Base-by-base conservation (phyloP, 2,888 invertebrate species). In the Limulus polyphemus region DNA sequence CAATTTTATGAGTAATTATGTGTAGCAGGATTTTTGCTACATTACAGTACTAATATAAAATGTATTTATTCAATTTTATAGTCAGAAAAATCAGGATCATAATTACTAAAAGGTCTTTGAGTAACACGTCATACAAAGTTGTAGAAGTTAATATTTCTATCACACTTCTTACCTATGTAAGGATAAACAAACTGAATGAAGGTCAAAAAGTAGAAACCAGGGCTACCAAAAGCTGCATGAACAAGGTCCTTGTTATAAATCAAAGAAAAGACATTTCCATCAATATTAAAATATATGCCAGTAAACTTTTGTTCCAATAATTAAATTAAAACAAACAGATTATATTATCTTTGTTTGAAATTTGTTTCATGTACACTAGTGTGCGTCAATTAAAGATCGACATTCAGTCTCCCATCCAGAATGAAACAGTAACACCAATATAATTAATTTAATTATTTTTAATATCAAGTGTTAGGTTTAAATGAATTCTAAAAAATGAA, bases 121-220 rank as follows among this genome's bases (percentile, higher is more conserved):
- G 3, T 32, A 32, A 32, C 32, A 32, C 32, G 7, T 32, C 1
- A 13, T 13, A 47, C 3, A 32, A 59, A 14, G 17, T 10, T 56
- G 16, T n/a, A 14, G n/a, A n/a, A 50, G 51, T 13, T 50, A 7
- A 50, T 50, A 50, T n/a, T 13, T 50, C 14, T 50, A 3, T 3
- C 5, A 54, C 16, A 54, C 11, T 4, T 17, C 54, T 80, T 79
- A 88, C 89, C 88, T 72, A 89, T 83, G 73, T 89, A 86, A 1
- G 90, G 90, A 77, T 90, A 90, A 72, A 87, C 80, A 73, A 89
- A 88, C 75, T 90, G 90, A 64, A 89, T 78, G 50, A 83, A 75
- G 2, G 88, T 86, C 16, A 89, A 79, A 50, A 88, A 77, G 72
- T 86, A 83, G 76, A 86, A 90, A 14, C 90, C 89, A 56, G 84